These are phyloP conservation scores for Aldabrachelys gigantea DNA, from an alignment of 2,113 vertebrate species.

Conservation along the genomic window DNA sequence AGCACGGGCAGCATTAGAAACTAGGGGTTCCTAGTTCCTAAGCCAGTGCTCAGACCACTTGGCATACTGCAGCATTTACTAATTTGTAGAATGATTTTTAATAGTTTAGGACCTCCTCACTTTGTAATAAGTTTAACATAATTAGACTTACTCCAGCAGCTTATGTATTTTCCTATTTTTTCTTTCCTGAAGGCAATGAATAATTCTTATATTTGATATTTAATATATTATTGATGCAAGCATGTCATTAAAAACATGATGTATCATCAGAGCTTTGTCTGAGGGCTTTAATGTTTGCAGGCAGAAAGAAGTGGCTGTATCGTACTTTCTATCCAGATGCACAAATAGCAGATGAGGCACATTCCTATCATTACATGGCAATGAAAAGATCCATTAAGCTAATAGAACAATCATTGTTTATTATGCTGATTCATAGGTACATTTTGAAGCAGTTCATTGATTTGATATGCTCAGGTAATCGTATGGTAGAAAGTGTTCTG, in stretches of 20 bases:
- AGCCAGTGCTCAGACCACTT: neutral
- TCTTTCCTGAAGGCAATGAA: slow-evolving; percentile 52
- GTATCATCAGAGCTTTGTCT: slow-evolving; percentile 50
- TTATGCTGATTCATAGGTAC: slow-evolving; percentile 30
- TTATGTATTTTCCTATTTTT: slow-evolving; percentile 5
- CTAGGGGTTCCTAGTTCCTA: neutral
- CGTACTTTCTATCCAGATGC: slow-evolving; percentile 58
- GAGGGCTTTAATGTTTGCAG: slow-evolving; percentile 36
- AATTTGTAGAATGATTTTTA: neutral
- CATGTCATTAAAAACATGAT: slow-evolving; percentile 20
- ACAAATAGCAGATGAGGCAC: slow-evolving; percentile 40
- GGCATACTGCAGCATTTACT: slow-evolving; percentile 12
- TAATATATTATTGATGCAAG: slow-evolving; percentile 65
- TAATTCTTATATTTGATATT: slow-evolving; percentile 54
- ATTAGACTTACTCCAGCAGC: slow-evolving; percentile 67
- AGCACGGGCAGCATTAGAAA: neutral
- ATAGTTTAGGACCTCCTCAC: slow-evolving; percentile 40
- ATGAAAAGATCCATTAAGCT: slow-evolving; percentile 46
- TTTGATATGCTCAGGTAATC: neutral
- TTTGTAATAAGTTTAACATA: slow-evolving; percentile 48
- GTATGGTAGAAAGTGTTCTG: neutral
- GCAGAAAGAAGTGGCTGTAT: slow-evolving; percentile 19
- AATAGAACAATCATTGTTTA: slow-evolving; percentile 40
- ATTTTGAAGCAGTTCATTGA: neutral
- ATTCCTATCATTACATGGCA: slow-evolving; percentile 62